phyloP scores from a whole-genome alignment of 2,797 vertebrate genomes.

The Helarctos malayanus region DNA sequence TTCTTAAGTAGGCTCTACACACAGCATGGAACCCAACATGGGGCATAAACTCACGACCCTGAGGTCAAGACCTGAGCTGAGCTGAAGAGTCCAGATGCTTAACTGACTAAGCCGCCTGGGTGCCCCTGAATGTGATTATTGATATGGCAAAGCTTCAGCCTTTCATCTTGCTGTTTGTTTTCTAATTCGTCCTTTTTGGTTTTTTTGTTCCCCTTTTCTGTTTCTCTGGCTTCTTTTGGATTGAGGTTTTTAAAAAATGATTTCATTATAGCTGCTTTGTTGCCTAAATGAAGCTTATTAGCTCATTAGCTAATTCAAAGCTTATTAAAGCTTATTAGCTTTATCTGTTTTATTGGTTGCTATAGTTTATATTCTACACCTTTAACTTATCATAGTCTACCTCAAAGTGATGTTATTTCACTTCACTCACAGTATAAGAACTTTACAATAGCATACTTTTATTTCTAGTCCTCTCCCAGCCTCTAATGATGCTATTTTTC shows the following conservation, averaged over 20 bases:
- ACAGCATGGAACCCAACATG: neutral
- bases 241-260: neutral
- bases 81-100: neutral
- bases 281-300: neutral
- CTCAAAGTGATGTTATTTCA: neutral
- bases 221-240: neutral
- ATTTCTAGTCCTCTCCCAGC: neutral
- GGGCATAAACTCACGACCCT: neutral
- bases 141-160: neutral
- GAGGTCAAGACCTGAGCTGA: neutral
- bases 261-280: neutral
- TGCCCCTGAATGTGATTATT: neutral
- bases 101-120: neutral
- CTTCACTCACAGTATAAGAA: neutral
- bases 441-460: neutral
- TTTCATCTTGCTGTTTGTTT: neutral
- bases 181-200: neutral
- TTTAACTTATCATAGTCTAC: neutral
- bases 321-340: neutral
- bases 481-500: conserved; percentile 18
- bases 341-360: neutral
- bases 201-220: neutral
- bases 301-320: neutral
- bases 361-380: neutral
- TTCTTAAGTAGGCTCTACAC: neutral